phyloP scores from a whole-genome alignment of 2,888 invertebrate genomes.

The Branchellion lobata region DNA sequence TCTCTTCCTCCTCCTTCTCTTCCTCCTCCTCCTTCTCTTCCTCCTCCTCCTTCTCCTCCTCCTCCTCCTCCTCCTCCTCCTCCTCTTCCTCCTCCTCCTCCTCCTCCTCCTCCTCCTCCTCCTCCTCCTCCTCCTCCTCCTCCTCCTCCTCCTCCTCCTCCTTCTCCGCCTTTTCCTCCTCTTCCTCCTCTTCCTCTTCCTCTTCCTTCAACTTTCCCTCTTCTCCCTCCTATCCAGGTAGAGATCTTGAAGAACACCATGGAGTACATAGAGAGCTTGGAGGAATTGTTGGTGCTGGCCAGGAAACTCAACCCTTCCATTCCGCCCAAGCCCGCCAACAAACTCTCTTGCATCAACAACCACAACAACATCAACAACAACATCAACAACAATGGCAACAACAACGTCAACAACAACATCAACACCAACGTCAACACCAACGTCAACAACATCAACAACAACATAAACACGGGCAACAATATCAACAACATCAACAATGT shows the following conservation, averaged over 20 bases:
- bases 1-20: neutral
- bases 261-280: slow-evolving; percentile 82
- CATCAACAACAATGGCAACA: neutral
- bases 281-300: slow-evolving; percentile 62
- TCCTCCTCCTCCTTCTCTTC: neutral
- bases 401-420: neutral
- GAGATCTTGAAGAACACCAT: slow-evolving; percentile 96
- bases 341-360: neutral
- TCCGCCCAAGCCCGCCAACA: neutral
- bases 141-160: slow-evolving; percentile 1
- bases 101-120: neutral
- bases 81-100: neutral
- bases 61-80: slow-evolving; percentile 3
- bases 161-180: neutral
- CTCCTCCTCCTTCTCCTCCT: neutral
- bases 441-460: neutral
- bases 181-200: neutral
- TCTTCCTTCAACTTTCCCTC: neutral
- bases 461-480: neutral
- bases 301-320: slow-evolving; percentile 33
- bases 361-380: slow-evolving; percentile 26
- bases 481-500: neutral
- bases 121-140: neutral
- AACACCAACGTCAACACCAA: neutral
- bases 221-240: slow-evolving; percentile 43